These are phyloP conservation scores for Coregonus ussuriensis DNA, from an alignment of 2,797 vertebrate species.

Conservation along the genomic window DNA sequence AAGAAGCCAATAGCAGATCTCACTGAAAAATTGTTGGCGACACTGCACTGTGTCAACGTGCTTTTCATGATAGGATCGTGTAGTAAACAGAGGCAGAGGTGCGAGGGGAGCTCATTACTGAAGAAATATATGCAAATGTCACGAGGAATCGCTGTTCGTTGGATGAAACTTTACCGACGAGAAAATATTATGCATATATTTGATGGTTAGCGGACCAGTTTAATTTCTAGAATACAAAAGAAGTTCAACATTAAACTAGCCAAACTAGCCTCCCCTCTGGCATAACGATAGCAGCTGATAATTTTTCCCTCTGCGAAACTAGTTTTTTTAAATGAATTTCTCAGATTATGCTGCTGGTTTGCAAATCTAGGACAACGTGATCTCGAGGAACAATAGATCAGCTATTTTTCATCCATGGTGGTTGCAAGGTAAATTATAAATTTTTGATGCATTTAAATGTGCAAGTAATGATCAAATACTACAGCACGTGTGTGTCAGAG, in stretches of 20 bases:
- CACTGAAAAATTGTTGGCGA: background rate
- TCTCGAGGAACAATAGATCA: background rate
- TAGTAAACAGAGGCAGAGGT: conserved; percentile 41
- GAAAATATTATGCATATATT: background rate
- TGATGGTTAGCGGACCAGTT: background rate
- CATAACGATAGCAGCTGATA: background rate
- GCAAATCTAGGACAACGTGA: background rate
- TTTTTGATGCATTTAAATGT: background rate
- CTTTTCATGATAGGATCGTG: background rate
- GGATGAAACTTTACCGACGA: background rate
- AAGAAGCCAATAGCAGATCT: too few relatives aligned
- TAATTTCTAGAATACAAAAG: background rate
- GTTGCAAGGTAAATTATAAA: background rate
- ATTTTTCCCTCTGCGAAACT: background rate
- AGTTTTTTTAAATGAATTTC: background rate
- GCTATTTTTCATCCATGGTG: background rate
- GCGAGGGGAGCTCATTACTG: background rate
- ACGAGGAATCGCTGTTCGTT: background rate
- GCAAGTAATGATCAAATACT: background rate
- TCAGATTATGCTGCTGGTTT: background rate
- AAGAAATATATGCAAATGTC: background rate
- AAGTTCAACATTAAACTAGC: background rate
- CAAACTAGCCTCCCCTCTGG: background rate
- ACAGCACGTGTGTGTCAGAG: too few relatives aligned
- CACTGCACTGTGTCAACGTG: conserved; percentile 22